These are phyloP conservation scores for Salpingus planirostris DNA, from an alignment of 2,888 invertebrate species.

Conservation along the genomic window DNA sequence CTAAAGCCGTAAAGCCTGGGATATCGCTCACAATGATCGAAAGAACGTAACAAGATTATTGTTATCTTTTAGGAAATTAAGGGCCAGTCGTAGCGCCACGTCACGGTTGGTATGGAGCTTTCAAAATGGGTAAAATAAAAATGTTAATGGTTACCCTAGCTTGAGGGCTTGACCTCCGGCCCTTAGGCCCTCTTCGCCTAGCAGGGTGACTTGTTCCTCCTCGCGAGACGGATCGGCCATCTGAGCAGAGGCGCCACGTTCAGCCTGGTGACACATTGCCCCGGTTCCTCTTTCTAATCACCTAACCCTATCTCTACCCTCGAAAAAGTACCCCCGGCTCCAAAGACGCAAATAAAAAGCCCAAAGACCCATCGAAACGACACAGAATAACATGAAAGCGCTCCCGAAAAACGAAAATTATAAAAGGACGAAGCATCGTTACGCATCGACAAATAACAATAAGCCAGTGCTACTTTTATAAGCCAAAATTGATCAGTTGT, in stretches of 20 bases:
- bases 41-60: too few species aligned
- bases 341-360: background rate
- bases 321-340: too few species aligned
- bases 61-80: too few species aligned
- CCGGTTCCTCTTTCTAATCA: conserved; percentile 12
- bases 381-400: conserved; percentile 3
- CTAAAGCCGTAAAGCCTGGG: too few species aligned
- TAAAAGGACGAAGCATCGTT: too few species aligned
- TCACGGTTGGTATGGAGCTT: conserved; percentile 1
- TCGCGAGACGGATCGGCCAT: conserved; percentile 96
- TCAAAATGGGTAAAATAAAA: conserved; percentile 1
- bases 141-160: conserved; percentile 72
- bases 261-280: conserved; percentile 64
- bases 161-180: conserved; percentile 95
- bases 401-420: too few species aligned
- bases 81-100: too few species aligned
- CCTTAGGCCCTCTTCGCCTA: conserved; percentile 92
- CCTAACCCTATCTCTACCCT: conserved; percentile 20
- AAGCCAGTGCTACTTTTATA: too few species aligned
- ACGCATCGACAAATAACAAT: too few species aligned
- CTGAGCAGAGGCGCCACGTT: conserved; percentile 57
- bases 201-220: conserved; percentile 91
- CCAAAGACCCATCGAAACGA: conserved; percentile 7
- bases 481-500: too few species aligned
- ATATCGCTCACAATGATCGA: too few species aligned